Evolutionary conservation across 1,140 invertebrate species (phyloP), one percentile per base, ranked within the genome.

Genomic region (Maconellicoccus hirsutus): DNA sequence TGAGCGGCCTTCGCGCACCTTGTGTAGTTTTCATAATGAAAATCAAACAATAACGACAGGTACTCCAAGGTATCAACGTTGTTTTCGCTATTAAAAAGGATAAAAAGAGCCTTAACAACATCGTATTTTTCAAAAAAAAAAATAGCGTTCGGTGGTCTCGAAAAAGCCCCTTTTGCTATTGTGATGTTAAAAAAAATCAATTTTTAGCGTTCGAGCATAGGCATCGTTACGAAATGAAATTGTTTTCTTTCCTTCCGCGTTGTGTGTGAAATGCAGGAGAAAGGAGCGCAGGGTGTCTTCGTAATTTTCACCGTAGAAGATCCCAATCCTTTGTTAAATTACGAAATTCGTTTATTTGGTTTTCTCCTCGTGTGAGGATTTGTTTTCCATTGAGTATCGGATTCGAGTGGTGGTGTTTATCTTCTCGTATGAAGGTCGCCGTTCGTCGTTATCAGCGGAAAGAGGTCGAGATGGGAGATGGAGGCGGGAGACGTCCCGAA

Each of bases 181-280:
- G 61, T 66, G 25, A 66, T 26, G 61, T 66, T 66, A 66, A 66
- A 66, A 66, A 66, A 66, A 66, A 66, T 66, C 61, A 66, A 66
- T 66, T 66, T 66, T 19, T 25, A 66, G 14, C 22, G 16, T 23
- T 12, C 25, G 61, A 4, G 22, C 61, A 7, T 66, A 12, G 61
- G 61, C 25, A 66, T 22, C 22, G 10, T 66, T 66, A 26, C 16
- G 25, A 66, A 66, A 66, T 66, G 61, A 66, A 66, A 23, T 66
- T 66, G 61, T 66, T 66, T 66, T 66, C 25, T 16, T 52, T 16
- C 16, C 6, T 19, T 52, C n/a, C 33, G 33, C 33, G 33, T 38
- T n/a, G n/a, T n/a, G n/a, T n/a, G n/a, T n/a, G n/a, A n/a, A 38
- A 7, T 14, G 33, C 33, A 14, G 33, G 33, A 14, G 33, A 6